Conservation (phyloP, 2,888 invertebrate genomes). For the Aphodius granarius region DNA sequence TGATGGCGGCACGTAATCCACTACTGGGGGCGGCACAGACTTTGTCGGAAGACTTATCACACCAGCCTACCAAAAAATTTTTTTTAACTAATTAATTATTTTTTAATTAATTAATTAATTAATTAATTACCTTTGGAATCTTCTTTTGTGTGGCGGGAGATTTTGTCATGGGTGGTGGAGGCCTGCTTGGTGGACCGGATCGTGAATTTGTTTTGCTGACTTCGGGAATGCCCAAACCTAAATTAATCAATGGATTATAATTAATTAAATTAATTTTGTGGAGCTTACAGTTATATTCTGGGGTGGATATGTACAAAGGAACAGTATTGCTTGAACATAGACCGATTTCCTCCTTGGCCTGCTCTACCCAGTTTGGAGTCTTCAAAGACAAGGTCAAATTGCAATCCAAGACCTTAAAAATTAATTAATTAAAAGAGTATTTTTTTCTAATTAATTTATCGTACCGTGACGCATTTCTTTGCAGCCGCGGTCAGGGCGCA, state of each 20-base stretch:
- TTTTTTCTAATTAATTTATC: constrained; percentile 40
- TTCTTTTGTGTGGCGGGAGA: constrained; percentile 57
- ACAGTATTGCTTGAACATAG: constrained; percentile 85
- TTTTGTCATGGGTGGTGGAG: constrained; percentile 56
- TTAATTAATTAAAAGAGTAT: not conserved
- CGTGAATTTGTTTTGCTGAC: constrained; percentile 47
- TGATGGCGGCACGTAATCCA: constrained; percentile 34
- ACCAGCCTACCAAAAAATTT: constrained; percentile 51
- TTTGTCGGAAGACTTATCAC: constrained; percentile 55
- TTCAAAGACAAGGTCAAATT: constrained; percentile 74
- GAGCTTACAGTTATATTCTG: constrained; percentile 52
- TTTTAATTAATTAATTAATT: constrained; percentile 6
- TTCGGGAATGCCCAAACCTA: constrained; percentile 57
- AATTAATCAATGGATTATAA: not conserved
- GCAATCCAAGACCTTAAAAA: constrained; percentile 65
- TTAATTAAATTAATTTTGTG: too few relatives aligned
- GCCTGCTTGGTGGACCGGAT: constrained; percentile 56
- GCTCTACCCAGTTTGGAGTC: constrained; percentile 82
- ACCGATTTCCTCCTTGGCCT: constrained; percentile 80
- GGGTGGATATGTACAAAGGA: constrained; percentile 61
- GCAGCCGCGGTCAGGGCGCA: constrained; percentile 76
- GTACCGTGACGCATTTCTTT: constrained; percentile 39
- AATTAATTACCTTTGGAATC: constrained; percentile 39
- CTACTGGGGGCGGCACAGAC: not conserved
- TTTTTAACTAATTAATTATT: not conserved